A percentile compares a stretch with the other conserved stretches of the same genome.
These are phyloP conservation scores for Labeo calbasu DNA, from an alignment of 2,797 vertebrate genomes.

Conservation along the genomic window DNA sequence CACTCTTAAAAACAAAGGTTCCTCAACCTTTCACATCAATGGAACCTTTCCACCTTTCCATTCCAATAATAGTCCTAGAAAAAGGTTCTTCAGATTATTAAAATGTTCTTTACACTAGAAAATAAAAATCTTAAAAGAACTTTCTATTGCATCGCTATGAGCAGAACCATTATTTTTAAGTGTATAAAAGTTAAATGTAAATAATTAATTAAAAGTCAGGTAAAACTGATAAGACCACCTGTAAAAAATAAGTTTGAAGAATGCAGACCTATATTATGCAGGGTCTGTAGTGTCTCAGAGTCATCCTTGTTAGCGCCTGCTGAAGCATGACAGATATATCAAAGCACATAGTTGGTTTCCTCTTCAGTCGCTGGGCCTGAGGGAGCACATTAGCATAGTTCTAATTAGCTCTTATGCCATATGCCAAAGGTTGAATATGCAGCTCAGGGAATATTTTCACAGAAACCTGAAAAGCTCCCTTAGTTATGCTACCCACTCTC, in stretches of 20 bases:
- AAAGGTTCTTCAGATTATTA: not conserved
- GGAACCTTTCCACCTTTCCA: not conserved
- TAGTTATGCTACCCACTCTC: conserved; percentile 40
- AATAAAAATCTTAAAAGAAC: too few species aligned
- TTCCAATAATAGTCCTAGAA: not conserved
- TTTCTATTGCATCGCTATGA: not conserved
- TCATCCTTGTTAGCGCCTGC: conserved; percentile 50
- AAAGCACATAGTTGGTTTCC: conserved; percentile 52
- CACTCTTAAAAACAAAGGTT: not conserved
- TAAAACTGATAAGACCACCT: not conserved
- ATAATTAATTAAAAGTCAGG: not conserved
- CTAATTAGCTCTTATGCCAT: conserved; percentile 55
- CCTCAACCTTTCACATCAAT: not conserved
- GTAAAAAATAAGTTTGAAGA: not conserved
- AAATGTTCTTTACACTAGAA: not conserved
- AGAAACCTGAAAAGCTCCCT: conserved; percentile 41
- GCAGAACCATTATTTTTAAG: not conserved
- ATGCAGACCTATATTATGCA: conserved; percentile 30
- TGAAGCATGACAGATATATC: conserved; percentile 51
- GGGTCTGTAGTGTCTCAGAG: conserved; percentile 33
- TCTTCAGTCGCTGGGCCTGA: conserved; percentile 50
- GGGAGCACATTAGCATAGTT: conserved; percentile 57
- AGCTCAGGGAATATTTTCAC: conserved; percentile 44
- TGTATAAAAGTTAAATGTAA: not conserved
- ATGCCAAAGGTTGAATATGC: conserved; percentile 56